Conservation (phyloP, 2,113 vertebrate species). For the Festucalex cinctus region DNA sequence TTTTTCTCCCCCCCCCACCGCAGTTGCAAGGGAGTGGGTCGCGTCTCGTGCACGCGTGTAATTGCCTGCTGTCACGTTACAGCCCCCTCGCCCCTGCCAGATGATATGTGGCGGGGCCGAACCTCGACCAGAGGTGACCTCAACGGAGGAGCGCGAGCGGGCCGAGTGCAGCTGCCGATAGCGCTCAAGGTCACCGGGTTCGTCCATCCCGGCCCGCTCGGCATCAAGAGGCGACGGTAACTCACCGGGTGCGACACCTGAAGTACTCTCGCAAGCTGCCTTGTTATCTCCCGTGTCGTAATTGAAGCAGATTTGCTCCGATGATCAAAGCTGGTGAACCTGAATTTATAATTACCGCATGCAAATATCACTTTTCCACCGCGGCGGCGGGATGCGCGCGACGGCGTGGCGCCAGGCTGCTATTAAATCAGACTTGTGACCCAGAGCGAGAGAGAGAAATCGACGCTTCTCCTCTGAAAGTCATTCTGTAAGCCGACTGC, state of each 20-base stretch:
- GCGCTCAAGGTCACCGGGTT: conserved; percentile 60
- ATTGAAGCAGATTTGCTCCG: conserved; percentile 35
- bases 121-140: conserved; percentile 59
- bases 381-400: conserved; percentile 5
- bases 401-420: conserved; percentile 2
- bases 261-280: conserved; percentile 4
- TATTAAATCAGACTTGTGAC: conserved; percentile 17
- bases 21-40: background rate
- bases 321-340: conserved; percentile 43
- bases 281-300: conserved; percentile 21
- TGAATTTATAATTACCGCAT: conserved; percentile 37
- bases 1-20: background rate
- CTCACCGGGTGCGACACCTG: conserved; percentile 30
- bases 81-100: conserved; percentile 46
- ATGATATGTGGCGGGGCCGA: conserved; percentile 44
- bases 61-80: conserved; percentile 51
- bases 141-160: conserved; percentile 11
- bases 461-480: conserved; percentile 32
- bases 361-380: conserved; percentile 11
- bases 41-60: conserved; percentile 30
- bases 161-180: conserved; percentile 46
- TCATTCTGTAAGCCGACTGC: conserved; percentile 33
- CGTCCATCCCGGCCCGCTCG: conserved; percentile 41
- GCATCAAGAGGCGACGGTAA: conserved; percentile 29
- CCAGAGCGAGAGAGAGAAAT: background rate